Base-by-base conservation (phyloP, 2,888 invertebrate species). In the Mystacides longicornis region DNA sequence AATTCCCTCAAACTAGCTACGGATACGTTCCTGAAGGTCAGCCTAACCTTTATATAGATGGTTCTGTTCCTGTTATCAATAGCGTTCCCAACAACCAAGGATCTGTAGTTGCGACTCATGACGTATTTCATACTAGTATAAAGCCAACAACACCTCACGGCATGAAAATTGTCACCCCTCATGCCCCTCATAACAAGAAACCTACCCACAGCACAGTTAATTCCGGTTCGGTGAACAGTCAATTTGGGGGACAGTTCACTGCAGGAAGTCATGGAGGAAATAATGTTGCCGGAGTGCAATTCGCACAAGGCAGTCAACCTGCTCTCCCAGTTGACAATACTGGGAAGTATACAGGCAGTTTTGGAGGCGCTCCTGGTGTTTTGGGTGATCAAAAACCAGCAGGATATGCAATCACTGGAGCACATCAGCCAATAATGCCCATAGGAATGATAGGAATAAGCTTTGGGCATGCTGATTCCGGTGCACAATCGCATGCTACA, bases 341-440 rank as follows among this genome's bases (percentile, higher is more conserved):
- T 33, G 55, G 43, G n/a, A 49, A 58, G 31, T 70, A 71, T 54
- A 63, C 63, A 16, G 67, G 67, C 52, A 67, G 68, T 19, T 71
- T 71, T 56, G 70, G 70, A 54, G 71, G 67, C 23, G 64, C 68
- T 50, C 21, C 67, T 7, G 71, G 70, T 47, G 61, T 71, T 55
- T 62, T 72, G 54, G 51, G 60, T 49, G 63, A 49, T 59, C 67
- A 55, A 45, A 59, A 63, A 20, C 62, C 63, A 22, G 47, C 46
- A 46, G 57, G 57, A 27, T 57, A 54, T 33, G 54, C 46, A n/a
- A 51, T 55, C 14, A 37, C 14, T 14, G 16, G 16, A 37, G 37
- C 9, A 9, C 43, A 11, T 47, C 47, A 5, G 18, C 11, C 5
- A n/a, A 7, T 43, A 18, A 19, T n/a, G n/a, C n/a, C n/a, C n/a